A percentile compares a stretch with the other conserved stretches of the same genome.
Conservation (phyloP, 37 sponge, comb jelly and placozoan genomes). For the Ephydatia muelleri region DNA sequence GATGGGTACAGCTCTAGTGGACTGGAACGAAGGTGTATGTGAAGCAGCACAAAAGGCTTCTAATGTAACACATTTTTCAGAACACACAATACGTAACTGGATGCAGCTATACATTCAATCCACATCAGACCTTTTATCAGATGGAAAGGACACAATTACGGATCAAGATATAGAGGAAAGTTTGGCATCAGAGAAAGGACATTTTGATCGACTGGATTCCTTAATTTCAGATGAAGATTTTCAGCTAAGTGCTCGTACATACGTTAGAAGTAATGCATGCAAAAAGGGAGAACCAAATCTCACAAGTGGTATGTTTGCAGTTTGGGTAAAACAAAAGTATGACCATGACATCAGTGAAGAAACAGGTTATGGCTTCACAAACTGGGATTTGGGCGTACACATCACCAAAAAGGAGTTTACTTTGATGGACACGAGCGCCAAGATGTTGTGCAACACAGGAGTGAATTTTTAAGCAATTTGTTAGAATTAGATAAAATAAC, state of each 20-base stretch:
- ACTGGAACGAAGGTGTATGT: neutral
- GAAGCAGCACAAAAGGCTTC: constrained; percentile 12
- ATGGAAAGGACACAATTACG: neutral
- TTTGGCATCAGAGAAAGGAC: constrained; percentile 17
- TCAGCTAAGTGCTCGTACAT: constrained; percentile 5
- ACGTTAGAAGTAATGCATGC: constrained; percentile 27
- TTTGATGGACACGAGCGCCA: constrained; percentile 63
- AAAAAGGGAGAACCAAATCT: constrained; percentile 56
- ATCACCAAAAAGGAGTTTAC: constrained; percentile 36
- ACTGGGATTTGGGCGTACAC: constrained; percentile 24
- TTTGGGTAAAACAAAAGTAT: constrained; percentile 4
- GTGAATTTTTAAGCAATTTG: constrained; percentile 6
- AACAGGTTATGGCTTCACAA: constrained; percentile 36
- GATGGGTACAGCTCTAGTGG: neutral
- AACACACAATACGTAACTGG: constrained; percentile 12
- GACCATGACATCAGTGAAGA: neutral
- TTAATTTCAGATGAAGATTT: constrained; percentile 34
- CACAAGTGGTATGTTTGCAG: constrained; percentile 13
- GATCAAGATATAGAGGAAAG: constrained; percentile 1
- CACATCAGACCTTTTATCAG: too few relatives aligned
- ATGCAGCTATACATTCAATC: neutral
- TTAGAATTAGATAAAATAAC: neutral
- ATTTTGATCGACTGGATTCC: neutral
- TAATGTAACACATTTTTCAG: constrained; percentile 1
- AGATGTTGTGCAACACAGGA: constrained; percentile 43